Evolutionary conservation across 2,888 invertebrate genomes (phyloP).

Genomic region (Thera britannica): DNA sequence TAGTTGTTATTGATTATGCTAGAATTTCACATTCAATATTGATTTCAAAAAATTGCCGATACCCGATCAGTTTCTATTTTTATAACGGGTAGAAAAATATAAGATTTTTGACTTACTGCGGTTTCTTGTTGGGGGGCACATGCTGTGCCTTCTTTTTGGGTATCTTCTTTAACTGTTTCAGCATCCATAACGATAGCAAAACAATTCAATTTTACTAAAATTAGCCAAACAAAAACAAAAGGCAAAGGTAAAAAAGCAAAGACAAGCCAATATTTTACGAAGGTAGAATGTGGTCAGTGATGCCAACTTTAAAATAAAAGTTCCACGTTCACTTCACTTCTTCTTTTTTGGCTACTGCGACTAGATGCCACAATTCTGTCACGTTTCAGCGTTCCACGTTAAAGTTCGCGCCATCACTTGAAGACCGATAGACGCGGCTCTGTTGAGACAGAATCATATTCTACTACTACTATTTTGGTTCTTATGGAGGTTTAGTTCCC

Average conservation of each 20-base stretch:
- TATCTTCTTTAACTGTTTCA: slow-evolving; percentile 64
- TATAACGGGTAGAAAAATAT: slow-evolving; percentile 55
- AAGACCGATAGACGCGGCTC: too few relatives aligned
- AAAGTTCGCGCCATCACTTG: too few relatives aligned
- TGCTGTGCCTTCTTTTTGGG: slow-evolving; percentile 59
- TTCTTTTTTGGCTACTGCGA: too few relatives aligned
- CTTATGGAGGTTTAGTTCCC: too few relatives aligned
- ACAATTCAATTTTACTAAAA: slow-evolving; percentile 39
- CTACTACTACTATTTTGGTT: too few relatives aligned
- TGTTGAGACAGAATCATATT: too few relatives aligned
- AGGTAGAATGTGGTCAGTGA: too few relatives aligned
- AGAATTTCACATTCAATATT: not conserved
- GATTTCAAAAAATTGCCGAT: slow-evolving; percentile 53
- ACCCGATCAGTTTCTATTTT: slow-evolving; percentile 76
- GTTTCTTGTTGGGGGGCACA: slow-evolving; percentile 55
- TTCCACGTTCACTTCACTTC: too few relatives aligned
- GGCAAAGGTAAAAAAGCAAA: slow-evolving; percentile 29
- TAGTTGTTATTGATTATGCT: not conserved
- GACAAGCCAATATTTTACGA: too few relatives aligned
- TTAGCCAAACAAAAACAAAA: slow-evolving; percentile 49
- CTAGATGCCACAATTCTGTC: too few relatives aligned
- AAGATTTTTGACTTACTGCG: slow-evolving; percentile 56
- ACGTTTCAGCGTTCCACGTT: too few relatives aligned
- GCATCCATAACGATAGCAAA: slow-evolving; percentile 66
- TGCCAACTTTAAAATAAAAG: too few relatives aligned